These are phyloP conservation scores for Calliopum simillimum DNA, from an alignment of 2,888 invertebrate species.

Conservation along the genomic window DNA sequence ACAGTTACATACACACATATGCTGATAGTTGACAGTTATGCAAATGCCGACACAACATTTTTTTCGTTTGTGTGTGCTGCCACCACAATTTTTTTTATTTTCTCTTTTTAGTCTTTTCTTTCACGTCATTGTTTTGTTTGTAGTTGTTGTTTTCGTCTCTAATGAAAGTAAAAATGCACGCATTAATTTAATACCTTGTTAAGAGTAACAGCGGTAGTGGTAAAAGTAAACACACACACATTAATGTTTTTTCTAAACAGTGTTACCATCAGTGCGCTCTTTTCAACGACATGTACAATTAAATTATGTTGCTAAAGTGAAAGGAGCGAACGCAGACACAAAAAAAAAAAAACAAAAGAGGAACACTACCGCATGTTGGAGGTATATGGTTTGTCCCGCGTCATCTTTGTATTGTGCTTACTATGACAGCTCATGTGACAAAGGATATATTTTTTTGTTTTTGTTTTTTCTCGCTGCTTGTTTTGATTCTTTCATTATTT, in stretches of 20 bases:
- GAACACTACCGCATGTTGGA: no score
- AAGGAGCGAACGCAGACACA: no score
- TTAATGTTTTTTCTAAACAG: no score
- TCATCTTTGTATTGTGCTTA: no score
- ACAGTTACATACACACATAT: constrained; percentile 4
- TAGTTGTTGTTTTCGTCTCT: constrained; percentile 18
- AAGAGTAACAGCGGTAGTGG: background rate
- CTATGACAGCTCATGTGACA: constrained; percentile 27
- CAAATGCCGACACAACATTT: constrained; percentile 21
- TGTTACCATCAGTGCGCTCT: no score
- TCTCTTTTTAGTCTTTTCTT: background rate
- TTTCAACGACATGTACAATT: no score
- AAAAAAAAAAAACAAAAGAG: no score
- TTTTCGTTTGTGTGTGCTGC: background rate
- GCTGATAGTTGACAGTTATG: constrained; percentile 25
- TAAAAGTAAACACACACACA: no score
- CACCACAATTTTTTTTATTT: background rate
- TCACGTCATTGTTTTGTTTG: background rate
- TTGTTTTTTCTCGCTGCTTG: no score
- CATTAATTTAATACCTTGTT: constrained; percentile 33
- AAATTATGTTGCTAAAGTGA: no score
- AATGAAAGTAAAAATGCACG: constrained; percentile 32
- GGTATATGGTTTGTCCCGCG: no score
- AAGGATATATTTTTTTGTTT: constrained; percentile 9
- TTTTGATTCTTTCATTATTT: no score